Evolutionary conservation across 2,113 vertebrate genomes (phyloP), one percentile per base, ranked within the genome.

Genomic region (Chascanopsetta lugubris): DNA sequence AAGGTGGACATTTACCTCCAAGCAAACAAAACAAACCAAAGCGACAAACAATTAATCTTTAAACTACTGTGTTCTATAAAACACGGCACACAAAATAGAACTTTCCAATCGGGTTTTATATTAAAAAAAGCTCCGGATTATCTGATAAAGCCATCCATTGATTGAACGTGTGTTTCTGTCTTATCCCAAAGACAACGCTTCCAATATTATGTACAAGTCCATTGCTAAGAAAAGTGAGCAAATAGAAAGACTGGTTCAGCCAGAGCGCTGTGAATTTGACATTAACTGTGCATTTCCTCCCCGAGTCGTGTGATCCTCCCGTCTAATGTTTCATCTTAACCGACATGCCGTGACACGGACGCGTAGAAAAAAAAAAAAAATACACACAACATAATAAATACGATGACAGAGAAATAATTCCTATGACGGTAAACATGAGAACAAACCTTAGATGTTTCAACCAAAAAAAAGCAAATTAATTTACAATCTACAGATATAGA

Each of bases 61-160:
- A 83, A 72, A 86, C 83, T 87, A 88, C 80, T 84, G 60, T 74
- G 62, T 85, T 75, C 87, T 92, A 92, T 82, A 88, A 91, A 92
- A 91, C 87, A 90, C 84, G 86, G 66, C 91, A 93, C 90, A 91
- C 85, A 92, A 92, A 92, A 92, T 90, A 92, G 75, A 91, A 84
- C 72, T 80, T 87, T 88, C 83, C 79, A 72, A 79, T 87, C 80
- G 81, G 67, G 75, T 85, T 79, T n/a, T n/a, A n/a, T 79, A 80
- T 84, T 70, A 85, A 80, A 88, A 72, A 89, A 72, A 89, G 80
- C 46, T 68, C 75, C 68, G 72, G 76, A 85, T 81, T 72, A 74
- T 65, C 65, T 57, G 62, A 82, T 82, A 84, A 73, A 83, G 65
- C 50, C 34, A 80, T 78, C 30, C 61, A 65, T 69, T 69, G 34